phyloP scores from a whole-genome alignment of 2,113 vertebrate species.

The Salminus brasiliensis region DNA sequence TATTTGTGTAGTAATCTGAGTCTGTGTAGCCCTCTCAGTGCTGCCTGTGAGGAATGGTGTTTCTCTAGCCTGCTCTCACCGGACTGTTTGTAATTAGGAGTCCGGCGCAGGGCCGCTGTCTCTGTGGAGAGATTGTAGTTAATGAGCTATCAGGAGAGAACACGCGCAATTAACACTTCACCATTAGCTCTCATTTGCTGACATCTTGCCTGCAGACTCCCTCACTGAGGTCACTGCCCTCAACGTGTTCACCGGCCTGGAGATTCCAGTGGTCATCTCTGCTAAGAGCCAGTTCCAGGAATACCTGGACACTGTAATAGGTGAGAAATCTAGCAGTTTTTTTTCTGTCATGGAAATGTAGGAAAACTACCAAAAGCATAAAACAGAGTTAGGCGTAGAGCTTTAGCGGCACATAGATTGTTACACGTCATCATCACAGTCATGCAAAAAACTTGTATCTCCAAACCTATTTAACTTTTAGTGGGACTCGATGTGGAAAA shows the following conservation, averaged over 20 bases:
- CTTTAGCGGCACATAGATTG: too few relatives aligned
- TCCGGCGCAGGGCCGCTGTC: slow-evolving; percentile 44
- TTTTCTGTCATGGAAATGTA: too few relatives aligned
- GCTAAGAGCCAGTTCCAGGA: slow-evolving; percentile 78
- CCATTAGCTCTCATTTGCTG: slow-evolving; percentile 17
- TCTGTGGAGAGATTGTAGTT: slow-evolving; percentile 55
- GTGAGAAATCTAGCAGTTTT: slow-evolving; percentile 76
- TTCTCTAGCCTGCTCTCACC: background rate
- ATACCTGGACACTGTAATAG: slow-evolving; percentile 86
- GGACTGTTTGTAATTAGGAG: slow-evolving; percentile 61
- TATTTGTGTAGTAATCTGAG: background rate
- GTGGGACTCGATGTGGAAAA: too few relatives aligned
- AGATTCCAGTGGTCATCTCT: slow-evolving; percentile 88
- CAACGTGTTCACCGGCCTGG: slow-evolving; percentile 85
- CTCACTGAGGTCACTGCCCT: slow-evolving; percentile 84
- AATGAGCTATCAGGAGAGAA: slow-evolving; percentile 55
- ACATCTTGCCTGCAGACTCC: slow-evolving; percentile 79
- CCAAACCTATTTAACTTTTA: too few relatives aligned
- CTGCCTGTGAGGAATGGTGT: slow-evolving; percentile 2
- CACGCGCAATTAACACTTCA: background rate
- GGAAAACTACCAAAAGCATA: too few relatives aligned
- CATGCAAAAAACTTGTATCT: too few relatives aligned
- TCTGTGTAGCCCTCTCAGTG: background rate
- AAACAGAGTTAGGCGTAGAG: too few relatives aligned
- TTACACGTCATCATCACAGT: too few relatives aligned